These are phyloP conservation scores for Endomychus coccineus DNA, from an alignment of 2,888 invertebrate species.

Conservation along the genomic window DNA sequence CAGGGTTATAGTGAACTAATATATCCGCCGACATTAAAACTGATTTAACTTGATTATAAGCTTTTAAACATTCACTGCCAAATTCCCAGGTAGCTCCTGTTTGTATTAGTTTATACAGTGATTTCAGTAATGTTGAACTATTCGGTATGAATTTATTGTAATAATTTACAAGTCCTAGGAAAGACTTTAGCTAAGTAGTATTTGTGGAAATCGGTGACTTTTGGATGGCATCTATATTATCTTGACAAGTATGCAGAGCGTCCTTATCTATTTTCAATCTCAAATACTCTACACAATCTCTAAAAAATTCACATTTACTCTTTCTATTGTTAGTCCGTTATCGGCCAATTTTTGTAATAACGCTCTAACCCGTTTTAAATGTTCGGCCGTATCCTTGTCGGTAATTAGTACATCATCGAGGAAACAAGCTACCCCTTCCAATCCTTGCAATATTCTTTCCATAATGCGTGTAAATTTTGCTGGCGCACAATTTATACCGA, in stretches of 20 bases:
- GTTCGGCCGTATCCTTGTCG: slow-evolving; percentile 16
- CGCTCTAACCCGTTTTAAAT: slow-evolving; percentile 13
- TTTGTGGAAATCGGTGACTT: slow-evolving; percentile 1
- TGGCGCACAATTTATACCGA: slow-evolving; percentile 23
- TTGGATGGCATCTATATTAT: slow-evolving; percentile 7
- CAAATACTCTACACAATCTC: slow-evolving; percentile 23
- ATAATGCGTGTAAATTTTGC: slow-evolving; percentile 30
- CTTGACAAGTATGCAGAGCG: slow-evolving; percentile 2
- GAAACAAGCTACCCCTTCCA: slow-evolving; percentile 19
- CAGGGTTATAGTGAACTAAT: slow-evolving; percentile 2
- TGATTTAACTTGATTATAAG: too few species aligned
- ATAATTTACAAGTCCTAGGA: slow-evolving; percentile 5
- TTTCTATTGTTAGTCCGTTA: slow-evolving; percentile 15
- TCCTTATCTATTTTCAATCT: too few species aligned
- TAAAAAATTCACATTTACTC: slow-evolving; percentile 19
- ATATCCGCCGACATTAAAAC: not conserved
- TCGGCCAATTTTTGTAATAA: slow-evolving; percentile 12
- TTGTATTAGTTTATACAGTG: too few species aligned
- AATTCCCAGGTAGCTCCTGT: too few species aligned
- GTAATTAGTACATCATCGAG: slow-evolving; percentile 25
- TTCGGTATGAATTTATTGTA: too few species aligned
- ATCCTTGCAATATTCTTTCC: slow-evolving; percentile 25
- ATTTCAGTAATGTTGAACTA: too few species aligned
- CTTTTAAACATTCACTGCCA: too few species aligned
- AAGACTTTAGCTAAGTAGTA: slow-evolving; percentile 2